These are phyloP conservation scores for Coptodon rendalli DNA, from an alignment of 2,113 vertebrate species.

Conservation along the genomic window DNA sequence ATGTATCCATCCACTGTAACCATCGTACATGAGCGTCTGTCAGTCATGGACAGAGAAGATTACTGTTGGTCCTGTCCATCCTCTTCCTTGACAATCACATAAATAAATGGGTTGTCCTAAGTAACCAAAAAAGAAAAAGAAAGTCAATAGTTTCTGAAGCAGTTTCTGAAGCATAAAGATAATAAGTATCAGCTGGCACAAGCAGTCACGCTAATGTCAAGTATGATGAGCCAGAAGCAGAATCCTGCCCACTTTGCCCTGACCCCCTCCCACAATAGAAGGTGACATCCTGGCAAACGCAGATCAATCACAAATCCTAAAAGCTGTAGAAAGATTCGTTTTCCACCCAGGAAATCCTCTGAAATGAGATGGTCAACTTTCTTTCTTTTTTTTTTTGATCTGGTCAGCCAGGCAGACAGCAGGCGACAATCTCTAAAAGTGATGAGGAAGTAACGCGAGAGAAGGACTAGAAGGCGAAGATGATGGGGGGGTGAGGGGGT, in stretches of 20 bases:
- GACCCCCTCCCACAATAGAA: not conserved
- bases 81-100: not conserved
- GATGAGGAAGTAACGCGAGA: not conserved
- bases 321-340: not conserved
- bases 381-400: not conserved
- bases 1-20: not conserved
- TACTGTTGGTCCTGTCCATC: not conserved
- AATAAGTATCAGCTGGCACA: not conserved
- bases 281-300: not conserved
- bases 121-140: not conserved
- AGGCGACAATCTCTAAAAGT: not conserved
- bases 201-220: not conserved
- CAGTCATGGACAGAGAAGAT: not conserved
- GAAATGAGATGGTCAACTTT: not conserved
- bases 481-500: not conserved
- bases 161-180: not conserved
- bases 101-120: not conserved
- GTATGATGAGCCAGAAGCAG: not conserved
- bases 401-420: not conserved
- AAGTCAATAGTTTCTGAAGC: not conserved
- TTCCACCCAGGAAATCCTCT: not conserved
- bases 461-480: not conserved
- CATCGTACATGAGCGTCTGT: not conserved
- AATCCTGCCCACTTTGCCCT: not conserved
- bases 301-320: slow-evolving; percentile 14